Conservation (phyloP, 1,140 invertebrate species). For the Vollenhovia emeryi region DNA sequence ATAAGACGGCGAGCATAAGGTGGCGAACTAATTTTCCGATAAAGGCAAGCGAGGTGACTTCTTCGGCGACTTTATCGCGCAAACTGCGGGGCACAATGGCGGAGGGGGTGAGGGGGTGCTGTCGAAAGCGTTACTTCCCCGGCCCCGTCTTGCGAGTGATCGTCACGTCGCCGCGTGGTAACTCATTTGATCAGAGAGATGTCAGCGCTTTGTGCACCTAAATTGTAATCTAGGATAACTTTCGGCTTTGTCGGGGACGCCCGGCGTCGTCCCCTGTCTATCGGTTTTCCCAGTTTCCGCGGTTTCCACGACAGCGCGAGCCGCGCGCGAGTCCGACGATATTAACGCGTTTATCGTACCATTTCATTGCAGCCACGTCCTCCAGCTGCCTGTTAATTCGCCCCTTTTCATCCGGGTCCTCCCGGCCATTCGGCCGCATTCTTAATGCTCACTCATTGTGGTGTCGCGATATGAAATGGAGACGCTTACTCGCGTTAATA, state of each 20-base stretch:
- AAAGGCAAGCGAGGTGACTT: slow-evolving; percentile 9
- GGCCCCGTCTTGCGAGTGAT: slow-evolving; percentile 32
- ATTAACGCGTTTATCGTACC: slow-evolving; percentile 56
- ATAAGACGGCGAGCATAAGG: background rate
- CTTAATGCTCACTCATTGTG: slow-evolving; percentile 46
- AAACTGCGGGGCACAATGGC: slow-evolving; percentile 22
- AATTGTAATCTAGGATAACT: slow-evolving; percentile 60
- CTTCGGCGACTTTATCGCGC: slow-evolving; percentile 33
- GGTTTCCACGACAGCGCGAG: slow-evolving; percentile 33
- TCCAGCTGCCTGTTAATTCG: slow-evolving; percentile 54
- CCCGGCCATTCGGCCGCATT: slow-evolving; percentile 41
- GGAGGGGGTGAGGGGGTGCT: too few relatives aligned
- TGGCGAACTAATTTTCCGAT: slow-evolving; percentile 39
- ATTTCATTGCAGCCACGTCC: slow-evolving; percentile 58
- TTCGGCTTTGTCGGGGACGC: slow-evolving; percentile 42
- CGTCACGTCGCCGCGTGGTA: slow-evolving; percentile 20
- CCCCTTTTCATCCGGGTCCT: slow-evolving; percentile 30
- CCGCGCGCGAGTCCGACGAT: slow-evolving; percentile 37
- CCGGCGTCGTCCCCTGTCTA: slow-evolving; percentile 23
- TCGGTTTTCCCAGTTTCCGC: slow-evolving; percentile 57
- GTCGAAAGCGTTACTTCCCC: slow-evolving; percentile 1
- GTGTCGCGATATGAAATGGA: slow-evolving; percentile 49
- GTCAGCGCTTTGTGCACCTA: slow-evolving; percentile 43
- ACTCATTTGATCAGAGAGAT: slow-evolving; percentile 53
- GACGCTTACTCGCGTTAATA: slow-evolving; percentile 55